A percentile compares a stretch with the other conserved stretches of the same genome.
These are phyloP conservation scores for Chaetodon trifasciatus DNA, from an alignment of 2,797 vertebrate species.

Conservation along the genomic window DNA sequence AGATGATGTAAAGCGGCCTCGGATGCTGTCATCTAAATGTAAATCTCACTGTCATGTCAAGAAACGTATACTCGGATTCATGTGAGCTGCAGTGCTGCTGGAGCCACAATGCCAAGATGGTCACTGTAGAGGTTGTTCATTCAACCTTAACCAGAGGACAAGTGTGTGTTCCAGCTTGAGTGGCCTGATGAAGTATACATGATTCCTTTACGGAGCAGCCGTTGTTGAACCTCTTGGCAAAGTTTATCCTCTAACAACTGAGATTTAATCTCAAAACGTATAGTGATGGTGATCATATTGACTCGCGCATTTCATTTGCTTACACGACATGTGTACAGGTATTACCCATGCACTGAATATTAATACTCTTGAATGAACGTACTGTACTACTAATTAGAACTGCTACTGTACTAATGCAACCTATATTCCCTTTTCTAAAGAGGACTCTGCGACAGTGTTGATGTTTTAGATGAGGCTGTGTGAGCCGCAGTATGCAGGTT, in stretches of 20 bases:
- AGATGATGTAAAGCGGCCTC: constrained; percentile 29
- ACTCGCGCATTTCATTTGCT: constrained; percentile 45
- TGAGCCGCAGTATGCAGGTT: constrained; percentile 5
- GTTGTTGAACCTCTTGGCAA: constrained; percentile 8
- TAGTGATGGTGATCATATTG: constrained; percentile 17
- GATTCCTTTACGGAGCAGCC: constrained; percentile 9
- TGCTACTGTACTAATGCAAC: constrained; percentile 55
- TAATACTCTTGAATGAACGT: constrained; percentile 49
- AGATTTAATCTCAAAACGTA: neutral
- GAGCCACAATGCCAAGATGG: constrained; percentile 4
- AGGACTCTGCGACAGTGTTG: constrained; percentile 53
- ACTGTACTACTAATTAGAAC: constrained; percentile 61
- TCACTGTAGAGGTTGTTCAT: constrained; percentile 26
- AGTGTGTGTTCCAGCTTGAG: constrained; percentile 18
- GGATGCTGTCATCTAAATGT: constrained; percentile 61
- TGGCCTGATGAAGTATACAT: constrained; percentile 50
- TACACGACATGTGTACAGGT: constrained; percentile 40
- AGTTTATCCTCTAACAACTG: neutral
- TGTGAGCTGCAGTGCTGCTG: constrained; percentile 31
- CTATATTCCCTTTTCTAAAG: constrained; percentile 42
- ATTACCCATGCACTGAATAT: constrained; percentile 65
- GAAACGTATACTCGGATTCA: constrained; percentile 28
- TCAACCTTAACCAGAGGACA: constrained; percentile 17
- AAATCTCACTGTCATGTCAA: constrained; percentile 52
- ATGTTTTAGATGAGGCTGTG: constrained; percentile 32